Evolutionary conservation across 2,888 invertebrate genomes (phyloP), one percentile per base, ranked within the genome.

Genomic region (Clistopyga incitator): DNA sequence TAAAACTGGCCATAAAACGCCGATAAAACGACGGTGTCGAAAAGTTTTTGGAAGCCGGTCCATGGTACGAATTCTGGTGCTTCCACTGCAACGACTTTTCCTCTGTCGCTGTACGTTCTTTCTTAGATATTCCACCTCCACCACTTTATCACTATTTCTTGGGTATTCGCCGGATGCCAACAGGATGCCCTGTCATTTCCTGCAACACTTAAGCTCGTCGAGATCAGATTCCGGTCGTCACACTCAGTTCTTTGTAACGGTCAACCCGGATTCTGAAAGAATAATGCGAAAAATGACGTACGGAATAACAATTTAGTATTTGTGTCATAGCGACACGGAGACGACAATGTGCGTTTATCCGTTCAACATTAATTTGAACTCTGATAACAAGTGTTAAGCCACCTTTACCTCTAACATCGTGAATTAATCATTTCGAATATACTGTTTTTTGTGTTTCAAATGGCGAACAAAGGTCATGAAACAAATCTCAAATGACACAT

Each of bases 1-100:
- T 87, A 86, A 88, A 88, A 85, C 81, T 64, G 71, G 52, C 80
- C 65, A 86, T 85, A 86, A 86, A 86, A 81, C 47, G 52, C 29
- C 84, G 78, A 87, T 86, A 85, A 86, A 86, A 72, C 79, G 78
- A 84, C 68, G 78, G 77, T 81, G 83, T 85, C 80, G 84, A 76
- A 68, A 85, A 84, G 79, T 84, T 86, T 84, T 86, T 82, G 74
- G 76, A 76, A 76, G 34, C 67, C 47, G 65, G 47, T 71, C 18
- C 18, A 65, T 77, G 56, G 67, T 61, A 79, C 61, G 59, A 25
- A 25, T 29, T n/a, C 72, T 25, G 13, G 61, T 38, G 23, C 56
- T 56, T 1, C 23, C 4, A 29, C 56, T 13, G 38, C 64, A 34
- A 64, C 18, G 64, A 38, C n/a, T 50, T 45, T 64, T 42, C 54